Evolutionary conservation across 64 coral and sea anemone species (phyloP).

Genomic region (Montipora cactus): DNA sequence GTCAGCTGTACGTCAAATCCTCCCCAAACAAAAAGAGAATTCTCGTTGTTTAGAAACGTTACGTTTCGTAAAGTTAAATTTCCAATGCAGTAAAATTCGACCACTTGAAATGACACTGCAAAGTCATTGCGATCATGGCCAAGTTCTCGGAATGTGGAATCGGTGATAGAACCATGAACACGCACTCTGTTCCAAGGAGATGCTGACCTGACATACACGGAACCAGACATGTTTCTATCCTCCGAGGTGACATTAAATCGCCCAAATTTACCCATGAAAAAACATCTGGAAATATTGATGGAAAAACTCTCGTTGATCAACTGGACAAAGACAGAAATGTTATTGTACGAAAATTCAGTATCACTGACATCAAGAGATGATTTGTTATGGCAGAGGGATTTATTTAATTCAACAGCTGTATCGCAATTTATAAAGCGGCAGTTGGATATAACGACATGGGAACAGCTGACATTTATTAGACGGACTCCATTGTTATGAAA

Average conservation of each 20-base stretch:
- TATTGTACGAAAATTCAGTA: not conserved
- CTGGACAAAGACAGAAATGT: not conserved
- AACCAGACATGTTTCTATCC: not conserved
- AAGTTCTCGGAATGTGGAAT: slow-evolving; percentile 9
- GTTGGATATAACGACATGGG: not conserved
- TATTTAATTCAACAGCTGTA: not conserved
- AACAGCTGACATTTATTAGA: not conserved
- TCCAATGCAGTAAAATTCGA: not conserved
- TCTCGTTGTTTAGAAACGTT: not conserved
- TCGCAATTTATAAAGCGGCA: not conserved
- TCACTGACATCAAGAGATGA: not conserved
- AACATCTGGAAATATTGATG: not conserved
- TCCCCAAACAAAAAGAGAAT: not conserved
- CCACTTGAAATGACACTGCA: not conserved
- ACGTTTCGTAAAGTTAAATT: not conserved
- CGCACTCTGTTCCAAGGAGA: not conserved
- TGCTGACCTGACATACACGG: not conserved
- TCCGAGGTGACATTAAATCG: not conserved
- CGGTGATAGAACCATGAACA: not conserved
- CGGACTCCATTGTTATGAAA: not conserved
- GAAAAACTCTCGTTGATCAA: not conserved
- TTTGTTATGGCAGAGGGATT: not conserved
- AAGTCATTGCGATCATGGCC: not conserved
- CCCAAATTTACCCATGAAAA: not conserved
- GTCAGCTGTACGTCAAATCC: not conserved